Evolutionary conservation across 2,113 vertebrate genomes (phyloP).

Genomic region (Notothenia coriiceps): DNA sequence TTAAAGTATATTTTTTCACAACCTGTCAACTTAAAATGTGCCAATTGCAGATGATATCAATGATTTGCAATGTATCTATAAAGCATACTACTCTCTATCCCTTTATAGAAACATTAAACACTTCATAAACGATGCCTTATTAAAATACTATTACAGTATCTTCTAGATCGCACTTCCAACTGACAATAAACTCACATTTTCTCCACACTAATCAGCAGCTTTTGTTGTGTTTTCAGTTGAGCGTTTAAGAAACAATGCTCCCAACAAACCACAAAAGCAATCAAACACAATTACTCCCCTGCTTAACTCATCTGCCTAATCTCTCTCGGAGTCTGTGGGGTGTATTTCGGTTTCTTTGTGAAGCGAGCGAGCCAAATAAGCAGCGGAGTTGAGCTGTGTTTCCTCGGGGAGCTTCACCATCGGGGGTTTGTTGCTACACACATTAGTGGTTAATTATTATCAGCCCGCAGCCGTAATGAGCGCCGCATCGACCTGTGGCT

Average conservation of each 20-base stretch:
- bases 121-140: neutral
- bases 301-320: slow-evolving; percentile 43
- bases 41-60: neutral
- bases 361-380: slow-evolving; percentile 60
- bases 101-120: neutral
- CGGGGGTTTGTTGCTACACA: slow-evolving; percentile 65
- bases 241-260: neutral
- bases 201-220: neutral
- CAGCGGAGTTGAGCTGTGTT: slow-evolving; percentile 31
- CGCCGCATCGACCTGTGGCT: slow-evolving; percentile 80
- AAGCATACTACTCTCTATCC: neutral
- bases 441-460: slow-evolving; percentile 82
- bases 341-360: slow-evolving; percentile 52
- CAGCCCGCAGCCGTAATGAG: slow-evolving; percentile 76
- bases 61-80: neutral
- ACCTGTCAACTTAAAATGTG: neutral
- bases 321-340: slow-evolving; percentile 28
- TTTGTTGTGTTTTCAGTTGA: neutral
- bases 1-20: neutral
- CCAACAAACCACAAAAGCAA: neutral
- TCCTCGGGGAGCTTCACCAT: slow-evolving; percentile 66
- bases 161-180: neutral
- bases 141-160: too few species aligned
- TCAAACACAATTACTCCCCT: slow-evolving; percentile 16
- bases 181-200: neutral